Evolutionary conservation across 1,140 invertebrate species (phyloP).

Genomic region (Bombyx mandarina): DNA sequence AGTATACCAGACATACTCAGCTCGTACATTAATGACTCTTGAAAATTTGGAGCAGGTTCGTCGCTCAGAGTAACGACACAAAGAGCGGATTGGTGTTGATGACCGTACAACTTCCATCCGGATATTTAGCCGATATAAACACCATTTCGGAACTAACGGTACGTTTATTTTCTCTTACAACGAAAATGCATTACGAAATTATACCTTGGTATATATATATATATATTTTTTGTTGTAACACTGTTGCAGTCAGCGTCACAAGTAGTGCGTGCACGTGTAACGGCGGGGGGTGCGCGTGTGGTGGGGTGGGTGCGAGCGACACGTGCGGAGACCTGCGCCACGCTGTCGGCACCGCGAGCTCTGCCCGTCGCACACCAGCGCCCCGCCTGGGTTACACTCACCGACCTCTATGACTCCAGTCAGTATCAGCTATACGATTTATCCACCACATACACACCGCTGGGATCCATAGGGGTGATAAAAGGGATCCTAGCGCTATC

Average conservation of each 20-base stretch:
- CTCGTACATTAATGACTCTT: too few species aligned
- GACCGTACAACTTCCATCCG: slow-evolving; percentile 60
- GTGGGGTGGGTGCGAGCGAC: slow-evolving; percentile 40
- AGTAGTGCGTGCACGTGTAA: slow-evolving; percentile 33
- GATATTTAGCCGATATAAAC: slow-evolving; percentile 62
- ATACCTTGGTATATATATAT: not conserved
- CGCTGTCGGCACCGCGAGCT: slow-evolving; percentile 54
- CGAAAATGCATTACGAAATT: not conserved
- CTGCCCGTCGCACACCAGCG: slow-evolving; percentile 51
- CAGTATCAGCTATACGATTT: slow-evolving; percentile 16
- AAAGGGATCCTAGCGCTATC: too few species aligned
- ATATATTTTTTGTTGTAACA: not conserved
- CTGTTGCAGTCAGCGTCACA: slow-evolving; percentile 38
- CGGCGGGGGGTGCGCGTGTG: slow-evolving; percentile 34
- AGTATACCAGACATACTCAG: too few species aligned
- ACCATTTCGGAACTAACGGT: slow-evolving; percentile 62
- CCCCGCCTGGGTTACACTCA: slow-evolving; percentile 52
- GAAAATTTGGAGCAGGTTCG: slow-evolving; percentile 34
- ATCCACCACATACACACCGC: too few species aligned
- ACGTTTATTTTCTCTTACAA: slow-evolving; percentile 13
- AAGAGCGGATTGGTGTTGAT: slow-evolving; percentile 59
- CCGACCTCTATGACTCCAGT: slow-evolving; percentile 61
- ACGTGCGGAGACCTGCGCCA: slow-evolving; percentile 52
- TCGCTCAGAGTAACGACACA: slow-evolving; percentile 55
- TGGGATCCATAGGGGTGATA: too few species aligned